Evolutionary conservation across 1,140 invertebrate species (phyloP).

Genomic region (Brachionus manjavacas): DNA sequence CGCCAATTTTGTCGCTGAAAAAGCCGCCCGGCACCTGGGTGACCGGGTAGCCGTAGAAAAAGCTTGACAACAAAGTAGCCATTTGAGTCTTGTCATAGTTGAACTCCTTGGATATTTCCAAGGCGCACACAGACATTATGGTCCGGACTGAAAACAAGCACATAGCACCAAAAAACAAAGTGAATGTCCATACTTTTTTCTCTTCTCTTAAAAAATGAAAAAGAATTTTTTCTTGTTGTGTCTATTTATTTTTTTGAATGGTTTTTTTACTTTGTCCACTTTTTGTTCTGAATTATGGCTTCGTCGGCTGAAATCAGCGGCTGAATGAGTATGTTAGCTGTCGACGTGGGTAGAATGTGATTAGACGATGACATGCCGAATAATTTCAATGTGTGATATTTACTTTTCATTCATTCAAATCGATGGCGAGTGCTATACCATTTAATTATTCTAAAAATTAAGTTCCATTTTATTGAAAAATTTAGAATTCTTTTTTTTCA

Average conservation of each 20-base stretch:
- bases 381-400: background rate
- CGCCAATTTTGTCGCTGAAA: constrained; percentile 67
- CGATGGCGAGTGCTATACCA: background rate
- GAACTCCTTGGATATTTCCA: constrained; percentile 65
- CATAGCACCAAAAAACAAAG: constrained; percentile 65
- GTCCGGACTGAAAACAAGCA: constrained; percentile 67
- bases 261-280: background rate
- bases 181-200: constrained; percentile 48
- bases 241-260: background rate
- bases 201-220: constrained; percentile 43
- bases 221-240: background rate
- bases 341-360: background rate
- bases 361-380: background rate
- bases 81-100: constrained; percentile 69
- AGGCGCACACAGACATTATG: constrained; percentile 66
- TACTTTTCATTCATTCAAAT: background rate
- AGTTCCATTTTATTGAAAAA: constrained; percentile 19
- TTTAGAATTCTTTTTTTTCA: constrained; percentile 6
- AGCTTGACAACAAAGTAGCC: constrained; percentile 67
- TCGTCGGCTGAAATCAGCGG: constrained; percentile 1
- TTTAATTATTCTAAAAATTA: background rate
- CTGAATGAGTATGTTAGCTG: constrained; percentile 16
- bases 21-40: constrained; percentile 69
- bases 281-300: constrained; percentile 25
- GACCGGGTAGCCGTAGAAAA: constrained; percentile 72